Evolutionary conservation across 2,888 invertebrate species (phyloP), one percentile per base, ranked within the genome.

Genomic region (Temnothorax rugatulus): DNA sequence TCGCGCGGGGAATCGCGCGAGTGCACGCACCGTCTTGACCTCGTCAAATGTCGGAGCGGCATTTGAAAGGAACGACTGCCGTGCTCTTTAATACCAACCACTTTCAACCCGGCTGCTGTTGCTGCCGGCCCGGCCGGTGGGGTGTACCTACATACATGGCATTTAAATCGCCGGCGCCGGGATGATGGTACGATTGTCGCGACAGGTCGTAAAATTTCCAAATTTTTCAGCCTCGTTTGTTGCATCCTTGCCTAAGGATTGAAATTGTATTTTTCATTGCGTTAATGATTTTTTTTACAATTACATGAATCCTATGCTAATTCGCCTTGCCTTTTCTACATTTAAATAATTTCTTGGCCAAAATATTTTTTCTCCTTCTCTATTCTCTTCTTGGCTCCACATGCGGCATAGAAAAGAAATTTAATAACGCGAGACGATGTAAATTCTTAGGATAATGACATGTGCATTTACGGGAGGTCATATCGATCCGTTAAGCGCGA

Each of bases 31-130:
- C 61, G 76, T 84, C 68, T 87, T 85, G 89, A 88, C 86, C 90
- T 86, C 88, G 90, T 91, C 89, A 91, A 92, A 92, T 90, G 91
- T 90, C 91, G 84, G 64, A 74, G 81, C 88, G 87, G 71, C 88
- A 90, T 90, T 91, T 90, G 88, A 89, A 90, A 90, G 89, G 89
- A 86, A 86, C 76, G 50, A 54, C 64, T 64, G 64, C 44, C 66
- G 64, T 57, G 68, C 54, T 73, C 75, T 82, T 86, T 83, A 83
- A 87, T 85, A 82, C 76, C 85, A 83, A 68, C 83, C 54, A 64
- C 83, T 83, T 61, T 85, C 84, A 68, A 52, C 25, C 2, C 11
- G 15, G 34, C 64, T 54, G 73, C 41, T 2, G 50, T 18, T 13
- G 50, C 64, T 52, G 44, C 38, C 29, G 34, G 21, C 8, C 38